These are phyloP conservation scores for Acutogordius australiensis DNA, from an alignment of 2,888 invertebrate genomes.

Conservation along the genomic window DNA sequence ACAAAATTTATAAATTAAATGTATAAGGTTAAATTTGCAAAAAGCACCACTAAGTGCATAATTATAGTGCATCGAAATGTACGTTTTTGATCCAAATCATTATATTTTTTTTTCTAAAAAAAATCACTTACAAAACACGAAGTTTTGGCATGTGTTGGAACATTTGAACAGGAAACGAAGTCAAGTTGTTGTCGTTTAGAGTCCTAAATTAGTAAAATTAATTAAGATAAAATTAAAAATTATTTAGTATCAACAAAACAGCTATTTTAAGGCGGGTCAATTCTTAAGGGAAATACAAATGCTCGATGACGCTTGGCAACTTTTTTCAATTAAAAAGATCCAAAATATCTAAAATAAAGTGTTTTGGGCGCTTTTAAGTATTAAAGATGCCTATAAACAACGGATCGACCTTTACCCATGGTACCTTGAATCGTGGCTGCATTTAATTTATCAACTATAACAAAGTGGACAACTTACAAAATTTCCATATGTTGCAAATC, in stretches of 20 bases:
- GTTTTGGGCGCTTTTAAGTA: too few species aligned
- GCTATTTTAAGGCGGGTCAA: too few species aligned
- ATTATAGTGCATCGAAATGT: background rate
- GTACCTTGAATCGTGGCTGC: too few species aligned
- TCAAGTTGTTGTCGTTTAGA: background rate
- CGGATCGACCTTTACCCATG: too few species aligned
- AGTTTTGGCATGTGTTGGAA: background rate
- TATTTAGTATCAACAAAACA: background rate
- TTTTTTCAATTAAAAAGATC: too few species aligned
- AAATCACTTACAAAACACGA: background rate
- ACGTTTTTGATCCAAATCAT: background rate
- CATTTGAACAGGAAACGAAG: background rate
- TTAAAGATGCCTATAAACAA: too few species aligned
- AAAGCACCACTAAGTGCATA: background rate
- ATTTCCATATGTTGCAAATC: background rate
- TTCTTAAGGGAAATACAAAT: too few species aligned
- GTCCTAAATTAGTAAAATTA: background rate
- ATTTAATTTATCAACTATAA: too few species aligned
- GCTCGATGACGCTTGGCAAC: too few species aligned
- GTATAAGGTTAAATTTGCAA: background rate
- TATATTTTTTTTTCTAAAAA: background rate
- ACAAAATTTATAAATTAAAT: background rate
- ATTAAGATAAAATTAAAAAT: background rate
- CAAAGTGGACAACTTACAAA: background rate
- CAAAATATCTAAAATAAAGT: too few species aligned